Evolutionary conservation across 1,140 invertebrate genomes (phyloP).

Genomic region (Bombus vancouverensis): DNA sequence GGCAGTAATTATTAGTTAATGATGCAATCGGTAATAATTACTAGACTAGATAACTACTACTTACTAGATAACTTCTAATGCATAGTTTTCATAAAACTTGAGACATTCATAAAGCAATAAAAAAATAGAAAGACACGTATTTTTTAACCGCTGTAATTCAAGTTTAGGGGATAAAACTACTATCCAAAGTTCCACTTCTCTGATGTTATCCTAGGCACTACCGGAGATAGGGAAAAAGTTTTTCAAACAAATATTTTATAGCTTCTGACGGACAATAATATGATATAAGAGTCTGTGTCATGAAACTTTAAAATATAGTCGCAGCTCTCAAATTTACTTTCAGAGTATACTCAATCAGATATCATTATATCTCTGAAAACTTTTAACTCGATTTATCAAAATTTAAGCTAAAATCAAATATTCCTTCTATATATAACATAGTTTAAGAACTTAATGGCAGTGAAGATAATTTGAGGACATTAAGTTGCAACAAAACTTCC

Average conservation of each 20-base stretch:
- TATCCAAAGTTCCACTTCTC: neutral
- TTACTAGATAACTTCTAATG: no score
- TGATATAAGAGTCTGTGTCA: neutral
- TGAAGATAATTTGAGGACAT: neutral
- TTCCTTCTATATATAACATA: neutral
- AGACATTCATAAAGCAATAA: neutral
- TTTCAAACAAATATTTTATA: neutral
- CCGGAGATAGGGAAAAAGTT: no score
- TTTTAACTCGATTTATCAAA: neutral
- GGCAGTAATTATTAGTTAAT: no score
- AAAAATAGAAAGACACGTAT: neutral
- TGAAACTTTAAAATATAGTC: neutral
- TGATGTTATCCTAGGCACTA: neutral
- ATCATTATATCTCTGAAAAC: neutral
- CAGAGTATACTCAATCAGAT: neutral
- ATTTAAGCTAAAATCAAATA: neutral
- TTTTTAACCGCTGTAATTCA: neutral
- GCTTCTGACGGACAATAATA: neutral
- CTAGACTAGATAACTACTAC: no score
- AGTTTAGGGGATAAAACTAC: conserved; percentile 10
- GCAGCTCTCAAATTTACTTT: neutral
- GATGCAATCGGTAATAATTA: no score
- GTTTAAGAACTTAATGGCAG: neutral
- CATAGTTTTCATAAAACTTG: neutral
- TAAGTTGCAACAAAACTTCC: neutral